Base-by-base conservation (phyloP, 2,113 vertebrate species). In the Myiopsitta monachus region DNA sequence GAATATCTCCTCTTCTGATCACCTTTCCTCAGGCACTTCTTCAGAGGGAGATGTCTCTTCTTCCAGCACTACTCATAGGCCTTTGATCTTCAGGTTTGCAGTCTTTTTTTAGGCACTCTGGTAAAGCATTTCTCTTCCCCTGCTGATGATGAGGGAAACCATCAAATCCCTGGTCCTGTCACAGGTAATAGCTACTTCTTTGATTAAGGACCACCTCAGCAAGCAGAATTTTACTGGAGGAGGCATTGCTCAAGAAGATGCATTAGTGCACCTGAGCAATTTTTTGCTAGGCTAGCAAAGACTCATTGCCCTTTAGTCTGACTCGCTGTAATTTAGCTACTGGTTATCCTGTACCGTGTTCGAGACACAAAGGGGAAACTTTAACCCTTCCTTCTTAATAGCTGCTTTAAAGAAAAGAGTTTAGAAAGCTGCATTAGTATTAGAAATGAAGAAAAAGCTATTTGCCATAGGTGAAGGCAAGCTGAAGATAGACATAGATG, bases 191-290 rank as follows among this genome's bases (percentile, higher is more conserved):
- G 88, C 84, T 80, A 6, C 74, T 83, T 61, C 70, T 89, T 63
- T 93, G 93, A 94, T 93, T 62, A 96, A 94, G 46, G 47, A 27
- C 33, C 77, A 63, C 82, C 80, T 94, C 90, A 67, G 80, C 67
- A 67, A 89, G 84, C 67, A 91, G 88, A 76, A 93, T 75, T 93
- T 79, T 74, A 46, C 61, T 30, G n/a, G 73, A 59, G 73, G n/a
- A 86, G 51, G 21, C 62, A 76, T 68, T 72, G 76, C 81, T 94
- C 81, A 93, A 47, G 81, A 94, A 96, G 93, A 94, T 83, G 47
- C 77, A 96, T 93, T 63, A 72, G 59, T 30, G 63, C 77, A 87
- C 77, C 77, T 57, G 55, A 70, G 57, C 41, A 18, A 80, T 87
- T 86, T 75, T 82, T 88, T 89, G 84, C 93, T 67, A 79, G 67